Percentiles rank a stretch among this genome's conserved stretches.
Evolutionary conservation across 2,113 vertebrate genomes (phyloP).

Genomic region (Coregonus clupeaformis): DNA sequence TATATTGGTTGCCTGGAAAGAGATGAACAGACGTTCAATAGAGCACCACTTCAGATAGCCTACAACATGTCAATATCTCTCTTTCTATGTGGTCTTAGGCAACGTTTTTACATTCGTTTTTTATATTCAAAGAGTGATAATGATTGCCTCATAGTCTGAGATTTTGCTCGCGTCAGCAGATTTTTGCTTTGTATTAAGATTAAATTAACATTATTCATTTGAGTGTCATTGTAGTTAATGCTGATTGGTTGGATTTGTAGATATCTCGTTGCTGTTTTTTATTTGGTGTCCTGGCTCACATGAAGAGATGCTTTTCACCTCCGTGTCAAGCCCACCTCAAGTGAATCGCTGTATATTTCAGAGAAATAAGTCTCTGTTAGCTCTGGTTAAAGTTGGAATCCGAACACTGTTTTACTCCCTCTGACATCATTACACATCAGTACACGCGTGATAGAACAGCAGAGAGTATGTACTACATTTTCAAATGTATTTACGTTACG

Average conservation of each 20-base stretch:
- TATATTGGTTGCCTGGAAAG: constrained; percentile 29
- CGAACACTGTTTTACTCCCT: constrained; percentile 34
- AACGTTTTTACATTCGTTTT: constrained; percentile 34
- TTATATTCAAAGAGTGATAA: constrained; percentile 41
- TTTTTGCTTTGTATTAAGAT: constrained; percentile 35
- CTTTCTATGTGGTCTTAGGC: constrained; percentile 32
- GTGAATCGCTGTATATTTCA: constrained; percentile 32
- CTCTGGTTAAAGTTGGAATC: no score
- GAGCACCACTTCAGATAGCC: constrained; percentile 51
- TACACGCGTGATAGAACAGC: neutral
- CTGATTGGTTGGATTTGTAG: constrained; percentile 66
- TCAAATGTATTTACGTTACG: no score
- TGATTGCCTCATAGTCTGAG: constrained; percentile 54
- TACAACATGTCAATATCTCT: constrained; percentile 14
- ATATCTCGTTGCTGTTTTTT: constrained; percentile 62
- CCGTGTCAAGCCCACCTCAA: neutral
- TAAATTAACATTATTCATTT: constrained; percentile 52
- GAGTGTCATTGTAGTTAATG: constrained; percentile 48
- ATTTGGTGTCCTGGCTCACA: constrained; percentile 46
- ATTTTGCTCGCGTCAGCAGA: constrained; percentile 46
- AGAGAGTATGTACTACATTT: neutral
- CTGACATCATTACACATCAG: constrained; percentile 7
- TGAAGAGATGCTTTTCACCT: constrained; percentile 16
- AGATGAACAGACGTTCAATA: neutral
- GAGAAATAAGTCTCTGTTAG: constrained; percentile 11